A percentile compares a stretch with the other conserved stretches of the same genome.
Evolutionary conservation across 2,113 vertebrate species (phyloP).

Genomic region (Psephotus haematonotus): DNA sequence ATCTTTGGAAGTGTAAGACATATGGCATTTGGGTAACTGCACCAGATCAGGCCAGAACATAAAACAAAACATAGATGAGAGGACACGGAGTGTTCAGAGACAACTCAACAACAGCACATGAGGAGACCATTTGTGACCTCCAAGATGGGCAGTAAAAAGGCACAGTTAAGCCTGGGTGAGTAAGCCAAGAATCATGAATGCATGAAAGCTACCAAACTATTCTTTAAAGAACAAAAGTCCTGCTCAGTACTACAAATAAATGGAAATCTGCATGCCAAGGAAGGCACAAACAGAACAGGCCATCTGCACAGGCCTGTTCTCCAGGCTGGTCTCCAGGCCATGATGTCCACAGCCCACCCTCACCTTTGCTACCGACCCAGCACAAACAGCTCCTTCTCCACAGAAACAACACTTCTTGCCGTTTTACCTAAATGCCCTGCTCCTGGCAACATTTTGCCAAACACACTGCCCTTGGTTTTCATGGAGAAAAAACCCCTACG

Average conservation of each 20-base stretch:
- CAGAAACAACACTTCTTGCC: not conserved
- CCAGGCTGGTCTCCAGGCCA: not conserved
- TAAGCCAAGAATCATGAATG: not conserved
- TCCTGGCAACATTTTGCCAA: not conserved
- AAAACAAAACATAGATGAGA: not conserved
- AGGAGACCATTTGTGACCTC: not conserved
- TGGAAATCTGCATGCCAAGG: not conserved
- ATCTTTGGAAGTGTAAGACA: not conserved
- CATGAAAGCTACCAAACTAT: not conserved
- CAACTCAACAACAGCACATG: not conserved
- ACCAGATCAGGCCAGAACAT: not conserved
- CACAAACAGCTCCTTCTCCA: not conserved
- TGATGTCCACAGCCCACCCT: not conserved
- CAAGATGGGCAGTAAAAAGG: not conserved
- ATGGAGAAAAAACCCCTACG: not conserved
- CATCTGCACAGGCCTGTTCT: not conserved
- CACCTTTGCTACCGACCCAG: not conserved
- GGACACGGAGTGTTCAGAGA: not conserved
- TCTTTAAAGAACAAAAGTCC: not conserved
- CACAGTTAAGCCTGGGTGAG: not conserved
- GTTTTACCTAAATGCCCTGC: not conserved
- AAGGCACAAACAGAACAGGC: rapidly evolving
- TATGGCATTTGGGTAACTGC: not conserved
- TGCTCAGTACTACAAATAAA: not conserved
- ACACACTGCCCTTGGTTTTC: rapidly evolving